Conservation (phyloP, 2,888 invertebrate species). For the Dromius quadrimaculatus region DNA sequence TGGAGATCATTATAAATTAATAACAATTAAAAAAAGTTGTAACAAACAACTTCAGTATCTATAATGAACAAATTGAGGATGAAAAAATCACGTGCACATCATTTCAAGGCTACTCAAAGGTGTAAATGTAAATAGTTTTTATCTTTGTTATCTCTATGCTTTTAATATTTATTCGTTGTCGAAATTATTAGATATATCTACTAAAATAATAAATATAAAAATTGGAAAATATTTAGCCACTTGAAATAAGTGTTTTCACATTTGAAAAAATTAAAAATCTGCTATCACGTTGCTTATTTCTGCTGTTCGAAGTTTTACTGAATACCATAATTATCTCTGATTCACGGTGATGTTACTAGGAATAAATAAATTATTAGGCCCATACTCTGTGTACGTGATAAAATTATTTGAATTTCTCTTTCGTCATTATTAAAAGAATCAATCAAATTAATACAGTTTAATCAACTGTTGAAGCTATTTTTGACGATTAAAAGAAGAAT, state of each 20-base stretch:
- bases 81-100: not conserved
- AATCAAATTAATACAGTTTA: no score
- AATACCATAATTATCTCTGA: not conserved
- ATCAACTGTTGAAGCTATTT: no score
- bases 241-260: conserved; percentile 1
- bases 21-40: conserved; percentile 6
- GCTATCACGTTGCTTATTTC: not conserved
- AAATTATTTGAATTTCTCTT: no score
- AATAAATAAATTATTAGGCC: no score
- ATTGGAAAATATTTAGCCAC: not conserved
- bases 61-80: not conserved
- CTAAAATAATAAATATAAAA: not conserved
- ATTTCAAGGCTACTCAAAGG: not conserved
- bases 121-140: not conserved
- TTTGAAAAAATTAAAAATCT: not conserved
- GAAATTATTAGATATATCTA: not conserved
- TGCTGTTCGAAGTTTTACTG: not conserved
- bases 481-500: no score
- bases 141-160: not conserved
- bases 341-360: no score
- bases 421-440: no score
- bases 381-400: no score
- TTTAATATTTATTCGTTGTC: not conserved
- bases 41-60: not conserved
- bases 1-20: not conserved